Conservation (phyloP, 2,888 invertebrate genomes). For the Zeuzera pyrina region DNA sequence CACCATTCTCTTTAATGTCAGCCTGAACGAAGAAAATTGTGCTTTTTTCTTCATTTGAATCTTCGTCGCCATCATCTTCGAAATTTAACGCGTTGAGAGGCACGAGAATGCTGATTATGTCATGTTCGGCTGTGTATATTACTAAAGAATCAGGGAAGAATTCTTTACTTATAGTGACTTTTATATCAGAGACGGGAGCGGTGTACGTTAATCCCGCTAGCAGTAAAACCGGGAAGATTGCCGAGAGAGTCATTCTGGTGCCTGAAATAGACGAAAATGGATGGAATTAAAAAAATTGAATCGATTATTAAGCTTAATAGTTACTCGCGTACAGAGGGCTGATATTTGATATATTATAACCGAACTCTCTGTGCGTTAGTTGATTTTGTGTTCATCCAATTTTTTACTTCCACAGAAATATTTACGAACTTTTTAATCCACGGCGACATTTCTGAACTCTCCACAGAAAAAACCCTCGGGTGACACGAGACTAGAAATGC, state of each 20-base stretch:
- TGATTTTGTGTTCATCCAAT: no score
- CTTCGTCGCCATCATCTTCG: conserved; percentile 16
- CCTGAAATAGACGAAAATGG: conserved; percentile 9
- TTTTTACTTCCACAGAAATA: no score
- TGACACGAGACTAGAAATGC: no score
- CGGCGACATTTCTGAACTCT: no score
- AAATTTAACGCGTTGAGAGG: conserved; percentile 30
- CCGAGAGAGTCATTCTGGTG: conserved; percentile 2
- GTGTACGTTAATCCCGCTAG: conserved; percentile 20
- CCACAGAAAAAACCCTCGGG: no score
- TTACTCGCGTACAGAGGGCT: no score
- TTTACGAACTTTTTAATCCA: no score
- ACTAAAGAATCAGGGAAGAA: conserved; percentile 23
- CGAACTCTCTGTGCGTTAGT: no score
- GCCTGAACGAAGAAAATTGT: conserved; percentile 28
- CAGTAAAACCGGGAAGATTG: conserved; percentile 17
- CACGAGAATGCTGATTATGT: conserved; percentile 27
- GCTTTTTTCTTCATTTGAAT: conserved; percentile 11
- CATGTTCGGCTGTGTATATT: conserved; percentile 25
- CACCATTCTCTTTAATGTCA: conserved; percentile 20
- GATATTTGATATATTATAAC: no score
- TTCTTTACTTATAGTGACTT: conserved; percentile 17
- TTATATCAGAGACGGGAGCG: conserved; percentile 21
- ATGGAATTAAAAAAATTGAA: neutral
- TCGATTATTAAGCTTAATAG: neutral